Evolutionary conservation across 35 echinoderm and acorn worm species (phyloP).

Genomic region (Lytechinus pictus): DNA sequence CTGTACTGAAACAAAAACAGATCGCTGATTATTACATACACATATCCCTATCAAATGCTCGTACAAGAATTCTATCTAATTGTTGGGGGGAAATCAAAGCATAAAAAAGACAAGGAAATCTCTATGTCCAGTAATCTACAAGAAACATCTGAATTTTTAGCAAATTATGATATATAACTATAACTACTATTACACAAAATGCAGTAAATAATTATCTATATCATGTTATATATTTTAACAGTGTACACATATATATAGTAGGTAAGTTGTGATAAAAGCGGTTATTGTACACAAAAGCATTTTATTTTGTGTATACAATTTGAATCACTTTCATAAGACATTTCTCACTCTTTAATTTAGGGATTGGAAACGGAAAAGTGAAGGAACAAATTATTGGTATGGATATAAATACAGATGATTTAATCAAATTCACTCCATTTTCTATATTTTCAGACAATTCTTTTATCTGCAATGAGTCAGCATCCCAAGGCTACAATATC

Average conservation of each 20-base stretch:
- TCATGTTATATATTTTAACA: slow-evolving; percentile 46
- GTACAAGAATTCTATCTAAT: neutral
- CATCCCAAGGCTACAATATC: neutral
- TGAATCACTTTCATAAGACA: neutral
- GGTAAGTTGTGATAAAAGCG: slow-evolving; percentile 12
- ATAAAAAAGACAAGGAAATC: slow-evolving; percentile 13
- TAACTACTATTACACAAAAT: slow-evolving; percentile 32
- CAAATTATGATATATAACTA: slow-evolving; percentile 30
- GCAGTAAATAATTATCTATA: slow-evolving; percentile 46
- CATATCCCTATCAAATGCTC: neutral
- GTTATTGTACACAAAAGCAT: neutral
- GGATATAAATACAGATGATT: neutral
- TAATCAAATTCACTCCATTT: neutral
- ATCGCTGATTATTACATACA: neutral
- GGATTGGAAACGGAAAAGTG: neutral
- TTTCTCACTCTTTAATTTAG: neutral
- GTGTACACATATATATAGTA: neutral
- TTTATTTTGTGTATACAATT: neutral
- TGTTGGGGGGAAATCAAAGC: neutral
- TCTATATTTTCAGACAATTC: neutral
- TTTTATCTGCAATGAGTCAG: neutral
- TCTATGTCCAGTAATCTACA: slow-evolving; percentile 3
- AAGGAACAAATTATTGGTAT: neutral
- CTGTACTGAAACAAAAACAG: neutral
- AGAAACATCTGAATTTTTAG: neutral